Evolutionary conservation across 1,140 invertebrate genomes (phyloP), one percentile per base, ranked within the genome.

Genomic region (Aphis gossypii): DNA sequence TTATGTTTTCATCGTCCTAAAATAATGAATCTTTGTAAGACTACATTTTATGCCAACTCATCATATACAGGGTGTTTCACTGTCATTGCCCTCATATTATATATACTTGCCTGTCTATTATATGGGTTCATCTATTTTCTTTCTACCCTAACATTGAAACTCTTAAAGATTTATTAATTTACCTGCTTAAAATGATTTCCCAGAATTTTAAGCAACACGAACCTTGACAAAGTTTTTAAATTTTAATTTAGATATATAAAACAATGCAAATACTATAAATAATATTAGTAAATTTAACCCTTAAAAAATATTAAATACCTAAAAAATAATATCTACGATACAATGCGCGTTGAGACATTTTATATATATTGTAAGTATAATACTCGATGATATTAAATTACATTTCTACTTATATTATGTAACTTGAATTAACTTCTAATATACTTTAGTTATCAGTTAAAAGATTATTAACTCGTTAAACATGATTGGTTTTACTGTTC

Each of bases 341-440:
- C 11, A 76, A 18, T 14, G n/a, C 1, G 11, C 60, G 2, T 6
- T 76, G 14, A n/a, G n/a, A 76, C 60, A n/a, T 76, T 68, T n/a
- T 76, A 51, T 76, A n/a, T 76, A n/a, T 76, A 54, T 23, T 54
- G 21, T 76, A 76, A 51, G 48, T 51, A 14, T 3, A 51, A 83
- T 35, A 21, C 18, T 83, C 30, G 2, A 83, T 83, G 21, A 83
- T 38, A 83, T 83, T 83, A 68, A 68, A 68, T 68, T 68, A n/a
- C 60, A 68, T 68, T 68, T 68, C 60, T 68, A 68, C 60, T n/a
- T 68, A 68, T 68, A 68, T n/a, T 68, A 68, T 68, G 30, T 76
- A 76, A 76, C n/a, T 76, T 76, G 4, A 2, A 20, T 76, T 76
- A 76, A 76, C 60, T 76, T 76, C 14, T 76, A 76, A 35, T 68